Conservation (phyloP, 1,140 invertebrate species). For the Diabrotica virgifera region DNA sequence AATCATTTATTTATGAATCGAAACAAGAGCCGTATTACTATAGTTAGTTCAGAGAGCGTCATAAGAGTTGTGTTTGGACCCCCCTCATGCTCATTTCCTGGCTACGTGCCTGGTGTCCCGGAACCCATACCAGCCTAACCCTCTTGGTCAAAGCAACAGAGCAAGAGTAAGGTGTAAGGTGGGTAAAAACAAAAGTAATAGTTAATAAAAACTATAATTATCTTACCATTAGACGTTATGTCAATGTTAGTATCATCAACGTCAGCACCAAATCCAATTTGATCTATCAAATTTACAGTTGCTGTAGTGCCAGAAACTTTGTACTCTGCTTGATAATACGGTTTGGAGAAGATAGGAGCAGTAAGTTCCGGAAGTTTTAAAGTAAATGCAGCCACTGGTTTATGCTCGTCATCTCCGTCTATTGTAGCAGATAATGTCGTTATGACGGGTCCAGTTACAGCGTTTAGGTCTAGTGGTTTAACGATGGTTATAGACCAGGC, state of each 20-base stretch:
- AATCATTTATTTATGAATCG: too few species aligned
- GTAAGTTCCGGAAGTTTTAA: constrained; percentile 22
- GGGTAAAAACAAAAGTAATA: too few species aligned
- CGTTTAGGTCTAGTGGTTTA: neutral
- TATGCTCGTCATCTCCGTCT: neutral
- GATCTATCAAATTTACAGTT: neutral
- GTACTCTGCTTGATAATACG: constrained; percentile 5
- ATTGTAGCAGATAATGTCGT: constrained; percentile 11
- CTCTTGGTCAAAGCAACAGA: too few species aligned
- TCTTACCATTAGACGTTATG: constrained; percentile 6
- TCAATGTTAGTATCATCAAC: neutral
- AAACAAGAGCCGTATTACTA: too few species aligned
- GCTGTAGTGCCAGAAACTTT: neutral
- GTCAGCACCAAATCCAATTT: neutral
- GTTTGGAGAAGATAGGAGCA: constrained; percentile 8
- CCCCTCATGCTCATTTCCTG: too few species aligned
- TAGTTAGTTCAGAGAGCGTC: too few species aligned
- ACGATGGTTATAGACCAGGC: constrained; percentile 6
- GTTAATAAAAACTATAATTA: neutral
- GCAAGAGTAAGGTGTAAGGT: too few species aligned
- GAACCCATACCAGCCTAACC: too few species aligned
- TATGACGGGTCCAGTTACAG: constrained; percentile 4
- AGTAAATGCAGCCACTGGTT: constrained; percentile 13
- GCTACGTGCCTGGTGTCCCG: too few species aligned
- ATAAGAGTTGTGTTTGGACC: too few species aligned